Evolutionary conservation across 2,888 invertebrate genomes (phyloP).

Genomic region (Volucella inflata): DNA sequence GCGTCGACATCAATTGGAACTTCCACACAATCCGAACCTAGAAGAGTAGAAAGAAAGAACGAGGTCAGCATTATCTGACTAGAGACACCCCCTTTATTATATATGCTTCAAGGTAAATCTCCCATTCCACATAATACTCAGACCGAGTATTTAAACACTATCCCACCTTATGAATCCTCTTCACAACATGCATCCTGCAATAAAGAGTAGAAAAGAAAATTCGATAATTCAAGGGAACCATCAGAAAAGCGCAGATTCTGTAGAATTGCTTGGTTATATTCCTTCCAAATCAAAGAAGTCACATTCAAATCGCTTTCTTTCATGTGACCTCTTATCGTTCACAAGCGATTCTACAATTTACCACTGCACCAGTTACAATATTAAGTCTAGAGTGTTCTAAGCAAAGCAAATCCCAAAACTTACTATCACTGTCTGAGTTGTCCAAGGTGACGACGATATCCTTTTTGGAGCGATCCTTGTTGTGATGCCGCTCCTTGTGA

Average conservation of each 20-base stretch:
- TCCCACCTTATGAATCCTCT: slow-evolving; percentile 61
- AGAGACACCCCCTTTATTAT: background rate
- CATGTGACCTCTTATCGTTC: slow-evolving; percentile 66
- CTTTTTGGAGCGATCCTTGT: slow-evolving; percentile 77
- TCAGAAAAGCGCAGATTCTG: slow-evolving; percentile 78
- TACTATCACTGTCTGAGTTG: slow-evolving; percentile 83
- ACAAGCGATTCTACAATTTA: slow-evolving; percentile 55
- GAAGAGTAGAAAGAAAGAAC: slow-evolving; percentile 76
- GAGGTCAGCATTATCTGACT: slow-evolving; percentile 46
- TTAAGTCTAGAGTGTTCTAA: background rate
- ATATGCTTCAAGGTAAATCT: too few relatives aligned
- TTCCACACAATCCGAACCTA: slow-evolving; percentile 84
- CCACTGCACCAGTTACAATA: slow-evolving; percentile 51
- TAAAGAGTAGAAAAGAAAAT: slow-evolving; percentile 77
- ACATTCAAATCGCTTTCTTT: slow-evolving; percentile 70
- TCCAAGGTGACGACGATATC: slow-evolving; percentile 79
- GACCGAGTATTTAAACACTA: slow-evolving; percentile 12
- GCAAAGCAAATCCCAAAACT: slow-evolving; percentile 77
- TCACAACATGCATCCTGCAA: slow-evolving; percentile 65
- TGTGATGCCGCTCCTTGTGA: slow-evolving; percentile 81
- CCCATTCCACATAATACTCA: too few relatives aligned
- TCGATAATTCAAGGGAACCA: slow-evolving; percentile 78
- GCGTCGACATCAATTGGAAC: slow-evolving; percentile 80
- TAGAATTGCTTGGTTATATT: slow-evolving; percentile 70
- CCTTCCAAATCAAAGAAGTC: slow-evolving; percentile 54